Base-by-base conservation (phyloP, 1,140 invertebrate genomes). In the Atta colombica region DNA sequence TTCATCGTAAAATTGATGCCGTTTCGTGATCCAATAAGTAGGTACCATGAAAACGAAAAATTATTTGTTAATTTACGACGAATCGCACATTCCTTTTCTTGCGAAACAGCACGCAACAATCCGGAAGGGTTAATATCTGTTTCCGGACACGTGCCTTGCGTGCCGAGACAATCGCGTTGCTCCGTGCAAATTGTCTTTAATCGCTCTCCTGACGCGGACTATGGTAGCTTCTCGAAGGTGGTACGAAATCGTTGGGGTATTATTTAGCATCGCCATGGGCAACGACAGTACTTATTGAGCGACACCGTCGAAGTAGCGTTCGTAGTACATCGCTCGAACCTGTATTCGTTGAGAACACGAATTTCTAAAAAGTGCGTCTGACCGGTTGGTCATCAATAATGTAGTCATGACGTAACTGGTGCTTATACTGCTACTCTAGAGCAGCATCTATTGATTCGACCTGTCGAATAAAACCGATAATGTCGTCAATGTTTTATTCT, bases 191-290 rank as follows among this genome's bases (percentile, higher is more conserved):
- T 85, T 77, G 74, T 85, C 61, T 61, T 80, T 88, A 89, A 86
- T 88, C 69, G 81, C 77, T 31, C 81, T 49, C 18, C 53, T 58
- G 72, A 71, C 85, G 35, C 77, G 53, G 58, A 85, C 53, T 78
- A 90, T 85, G 87, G 89, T 91, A 89, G 86, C 72, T 51, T 88
- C 74, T 71, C 53, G 88, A 90, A 91, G 90, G 89, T 91, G 91
- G 72, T 80, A 87, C 88, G 77, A 60, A 81, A 63, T 35, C 58
- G 71, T 69, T 82, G 86, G 87, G 85, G 78, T 89, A 93, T 93
- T 92, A 92, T 90, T 93, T 91, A 90, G 90, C 87, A 93, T 93
- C 87, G 90, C 92, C 92, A 91, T 87, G 87, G 92, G 92, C 92
- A 93, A 93, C 92, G 92, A 84, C 78, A 74, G 78, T 35, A 75